phyloP scores from a whole-genome alignment of 1,140 invertebrate genomes.

The Drosophila lowei region DNA sequence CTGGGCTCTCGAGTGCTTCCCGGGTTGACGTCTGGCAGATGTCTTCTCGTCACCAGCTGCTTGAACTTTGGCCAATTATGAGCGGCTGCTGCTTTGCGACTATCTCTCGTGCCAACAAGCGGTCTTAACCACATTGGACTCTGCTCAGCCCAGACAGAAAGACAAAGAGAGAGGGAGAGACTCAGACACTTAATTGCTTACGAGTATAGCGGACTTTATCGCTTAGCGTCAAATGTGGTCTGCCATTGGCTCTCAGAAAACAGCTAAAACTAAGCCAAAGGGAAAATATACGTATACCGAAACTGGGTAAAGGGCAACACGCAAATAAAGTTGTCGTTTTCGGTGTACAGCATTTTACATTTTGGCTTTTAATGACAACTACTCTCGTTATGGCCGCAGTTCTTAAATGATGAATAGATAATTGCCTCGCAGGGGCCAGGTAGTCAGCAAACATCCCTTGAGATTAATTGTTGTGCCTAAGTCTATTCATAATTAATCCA shows the following conservation, averaged over 20 bases:
- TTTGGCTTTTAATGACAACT: slow-evolving; percentile 27
- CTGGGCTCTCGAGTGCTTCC: slow-evolving; percentile 33
- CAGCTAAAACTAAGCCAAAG: slow-evolving; percentile 3
- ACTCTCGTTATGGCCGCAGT: neutral
- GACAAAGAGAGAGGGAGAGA: too few relatives aligned
- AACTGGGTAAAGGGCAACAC: slow-evolving; percentile 70
- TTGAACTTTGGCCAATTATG: slow-evolving; percentile 41
- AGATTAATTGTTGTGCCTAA: too few relatives aligned
- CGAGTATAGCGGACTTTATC: slow-evolving; percentile 18
- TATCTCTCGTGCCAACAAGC: slow-evolving; percentile 40
- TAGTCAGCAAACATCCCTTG: too few relatives aligned
- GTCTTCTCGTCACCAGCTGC: slow-evolving; percentile 25
- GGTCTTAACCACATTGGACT: slow-evolving; percentile 56
- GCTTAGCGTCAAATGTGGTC: slow-evolving; percentile 13
- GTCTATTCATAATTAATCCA: neutral
- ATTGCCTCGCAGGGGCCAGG: neutral
- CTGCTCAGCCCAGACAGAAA: slow-evolving; percentile 17
- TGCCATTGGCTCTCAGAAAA: neutral
- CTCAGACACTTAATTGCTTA: slow-evolving; percentile 42
- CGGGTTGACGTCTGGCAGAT: slow-evolving; percentile 39
- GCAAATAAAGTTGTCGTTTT: slow-evolving; percentile 39
- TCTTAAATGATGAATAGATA: neutral
- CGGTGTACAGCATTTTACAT: slow-evolving; percentile 32
- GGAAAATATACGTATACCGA: slow-evolving; percentile 16
- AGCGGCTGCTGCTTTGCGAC: slow-evolving; percentile 22